These are phyloP conservation scores for Platysternon megacephalum DNA, from an alignment of 2,113 vertebrate genomes.

Conservation along the genomic window DNA sequence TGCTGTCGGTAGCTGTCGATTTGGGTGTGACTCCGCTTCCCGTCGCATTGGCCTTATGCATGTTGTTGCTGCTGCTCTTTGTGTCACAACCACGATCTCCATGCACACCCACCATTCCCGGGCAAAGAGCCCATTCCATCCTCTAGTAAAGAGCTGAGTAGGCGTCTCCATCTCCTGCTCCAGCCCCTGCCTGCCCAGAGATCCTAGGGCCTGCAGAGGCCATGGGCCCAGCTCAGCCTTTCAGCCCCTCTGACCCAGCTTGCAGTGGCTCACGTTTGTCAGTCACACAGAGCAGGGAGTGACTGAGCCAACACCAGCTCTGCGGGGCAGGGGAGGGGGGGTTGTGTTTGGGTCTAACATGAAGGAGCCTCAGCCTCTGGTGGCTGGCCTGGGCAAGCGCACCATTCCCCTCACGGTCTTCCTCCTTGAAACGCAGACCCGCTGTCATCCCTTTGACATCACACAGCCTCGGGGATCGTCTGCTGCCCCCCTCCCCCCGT, in stretches of 20 bases:
- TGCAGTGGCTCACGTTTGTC: too few species aligned
- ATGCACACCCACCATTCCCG: background rate
- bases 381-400: background rate
- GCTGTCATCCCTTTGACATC: background rate
- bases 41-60: background rate
- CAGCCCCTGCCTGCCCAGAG: background rate
- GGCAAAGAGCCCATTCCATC: background rate
- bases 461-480: background rate
- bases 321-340: background rate
- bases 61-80: too few species aligned
- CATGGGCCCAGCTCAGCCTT: background rate
- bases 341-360: background rate
- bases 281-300: background rate
- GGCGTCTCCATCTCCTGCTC: background rate
- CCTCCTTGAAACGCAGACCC: background rate
- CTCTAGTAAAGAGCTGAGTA: background rate
- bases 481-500: background rate
- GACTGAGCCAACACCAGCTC: background rate
- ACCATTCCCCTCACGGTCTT: background rate
- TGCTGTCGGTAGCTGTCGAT: background rate
- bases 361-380: background rate
- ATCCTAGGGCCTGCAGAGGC: too few species aligned
- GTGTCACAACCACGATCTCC: background rate
- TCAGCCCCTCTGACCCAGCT: background rate
- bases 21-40: rapidly evolving